A percentile compares a stretch with the other conserved stretches of the same genome.
phyloP scores from a whole-genome alignment of 2,888 invertebrate species.

The Graphium colonna region DNA sequence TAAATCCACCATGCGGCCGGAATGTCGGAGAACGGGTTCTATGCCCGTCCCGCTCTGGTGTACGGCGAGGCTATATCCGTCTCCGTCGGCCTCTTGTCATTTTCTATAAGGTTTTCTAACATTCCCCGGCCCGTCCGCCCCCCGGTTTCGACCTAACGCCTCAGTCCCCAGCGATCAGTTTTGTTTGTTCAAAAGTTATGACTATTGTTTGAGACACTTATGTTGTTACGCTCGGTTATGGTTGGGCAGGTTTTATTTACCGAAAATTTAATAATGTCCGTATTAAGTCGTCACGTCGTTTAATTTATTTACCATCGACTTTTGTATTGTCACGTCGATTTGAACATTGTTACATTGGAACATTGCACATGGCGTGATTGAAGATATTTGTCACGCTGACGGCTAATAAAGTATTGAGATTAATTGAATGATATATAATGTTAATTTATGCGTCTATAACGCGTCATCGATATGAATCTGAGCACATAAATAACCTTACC shows the following conservation, averaged over 20 bases:
- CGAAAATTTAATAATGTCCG: slow-evolving; percentile 56
- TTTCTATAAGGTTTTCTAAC: slow-evolving; percentile 80
- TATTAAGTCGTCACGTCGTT: slow-evolving; percentile 53
- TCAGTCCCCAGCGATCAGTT: slow-evolving; percentile 62
- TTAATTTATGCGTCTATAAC: slow-evolving; percentile 7
- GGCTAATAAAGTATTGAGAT: slow-evolving; percentile 10
- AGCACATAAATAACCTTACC: not conserved
- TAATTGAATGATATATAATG: slow-evolving; percentile 16
- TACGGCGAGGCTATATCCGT: slow-evolving; percentile 59
- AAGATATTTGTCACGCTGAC: slow-evolving; percentile 1
- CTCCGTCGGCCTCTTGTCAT: slow-evolving; percentile 75
- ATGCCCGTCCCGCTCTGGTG: slow-evolving; percentile 67
- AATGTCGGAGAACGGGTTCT: slow-evolving; percentile 77
- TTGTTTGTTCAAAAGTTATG: slow-evolving; percentile 73
- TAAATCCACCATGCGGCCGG: slow-evolving; percentile 77
- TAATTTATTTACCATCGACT: slow-evolving; percentile 34
- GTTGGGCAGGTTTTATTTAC: slow-evolving; percentile 55
- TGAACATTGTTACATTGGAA: not conserved
- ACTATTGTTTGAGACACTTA: slow-evolving; percentile 72
- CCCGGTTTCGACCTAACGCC: slow-evolving; percentile 71
- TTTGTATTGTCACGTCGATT: slow-evolving; percentile 3
- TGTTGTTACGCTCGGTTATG: slow-evolving; percentile 65
- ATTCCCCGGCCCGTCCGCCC: slow-evolving; percentile 65
- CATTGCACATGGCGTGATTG: slow-evolving; percentile 9
- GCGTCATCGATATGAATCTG: not conserved